A percentile compares a stretch with the other conserved stretches of the same genome.
Evolutionary conservation across 2,888 invertebrate species (phyloP).

Genomic region (Caenorhabditis zanzibari): DNA sequence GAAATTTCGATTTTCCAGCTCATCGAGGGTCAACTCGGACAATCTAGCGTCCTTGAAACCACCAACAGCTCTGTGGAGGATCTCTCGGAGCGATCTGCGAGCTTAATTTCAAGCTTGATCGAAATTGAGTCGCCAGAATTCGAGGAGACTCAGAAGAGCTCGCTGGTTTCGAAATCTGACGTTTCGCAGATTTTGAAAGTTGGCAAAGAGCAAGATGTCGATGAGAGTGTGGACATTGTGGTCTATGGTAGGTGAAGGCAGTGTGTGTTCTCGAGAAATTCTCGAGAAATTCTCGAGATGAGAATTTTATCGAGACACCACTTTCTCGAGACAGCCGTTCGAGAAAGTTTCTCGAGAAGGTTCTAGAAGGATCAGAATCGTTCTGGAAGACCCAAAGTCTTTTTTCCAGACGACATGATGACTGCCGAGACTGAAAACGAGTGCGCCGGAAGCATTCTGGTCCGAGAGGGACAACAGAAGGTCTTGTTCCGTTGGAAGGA

Average conservation of each 20-base stretch:
- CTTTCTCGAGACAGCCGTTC: no score
- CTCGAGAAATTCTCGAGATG: background rate
- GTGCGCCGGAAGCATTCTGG: conserved; percentile 44
- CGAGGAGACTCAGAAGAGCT: background rate
- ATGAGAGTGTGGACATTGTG: conserved; percentile 53
- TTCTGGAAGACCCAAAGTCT: background rate
- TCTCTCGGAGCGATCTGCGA: conserved; percentile 34
- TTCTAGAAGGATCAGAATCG: no score
- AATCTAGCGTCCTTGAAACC: background rate
- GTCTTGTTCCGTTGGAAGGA: conserved; percentile 66
- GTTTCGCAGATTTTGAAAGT: background rate
- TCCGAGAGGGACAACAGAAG: conserved; percentile 23
- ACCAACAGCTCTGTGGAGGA: conserved; percentile 1
- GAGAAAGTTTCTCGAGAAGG: background rate
- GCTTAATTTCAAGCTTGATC: conserved; percentile 8
- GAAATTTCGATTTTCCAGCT: background rate
- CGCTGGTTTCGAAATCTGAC: background rate
- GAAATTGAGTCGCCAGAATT: background rate
- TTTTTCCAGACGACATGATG: conserved; percentile 39
- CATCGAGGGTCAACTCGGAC: conserved; percentile 12
- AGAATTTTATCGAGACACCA: no score
- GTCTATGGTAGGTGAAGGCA: conserved; percentile 30
- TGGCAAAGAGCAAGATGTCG: conserved; percentile 17
- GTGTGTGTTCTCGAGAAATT: background rate
- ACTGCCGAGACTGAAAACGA: conserved; percentile 36